Evolutionary conservation across 1,140 invertebrate genomes (phyloP), one percentile per base, ranked within the genome.

Genomic region (Pomphorhynchus laevis): DNA sequence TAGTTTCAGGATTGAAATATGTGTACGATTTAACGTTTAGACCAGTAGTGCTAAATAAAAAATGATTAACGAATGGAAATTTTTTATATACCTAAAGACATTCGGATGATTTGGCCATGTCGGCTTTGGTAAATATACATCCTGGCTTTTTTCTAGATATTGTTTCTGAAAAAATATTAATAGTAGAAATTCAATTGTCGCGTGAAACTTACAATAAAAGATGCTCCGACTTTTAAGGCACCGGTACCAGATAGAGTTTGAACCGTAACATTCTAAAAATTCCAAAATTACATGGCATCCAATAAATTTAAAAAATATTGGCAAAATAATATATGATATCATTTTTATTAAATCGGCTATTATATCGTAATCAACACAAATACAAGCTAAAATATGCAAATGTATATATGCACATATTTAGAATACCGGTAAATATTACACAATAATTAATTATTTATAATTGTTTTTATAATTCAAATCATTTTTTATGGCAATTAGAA

Each of bases 101-200:
- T 80, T 76, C 1, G 67, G 69, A 54, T 98, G 89, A 56, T 98
- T 98, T 36, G 80, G 84, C 89, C 89, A 98, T 1, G 84, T 72
- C 8, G 86, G 86, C n/a, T 66, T 65, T 14, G 86, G 80, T 46
- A 95, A 49, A 61, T 82, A 91, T 36, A 95, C 64, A 40, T 69
- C 69, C 57, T 86, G 86, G 42, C 64, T 67, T 9, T 69, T 69
- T 24, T 67, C 63, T 56, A 76, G 79, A 57, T 74, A 86, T 46
- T 69, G 57, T 21, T 47, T 46, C 60, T 63, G 43, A 38, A 53
- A 49, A 36, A 38, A 40, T 16, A 35, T 21, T n/a, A 24, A 23
- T 4, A 32, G 36, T 22, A 25, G 3, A 17, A 34, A 23, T 31
- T 31, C 27, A 12, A 33, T 39, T 41, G n/a, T n/a, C n/a, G n/a